These are phyloP conservation scores for Brachirus orientalis DNA, from an alignment of 2,113 vertebrate genomes.

Conservation along the genomic window DNA sequence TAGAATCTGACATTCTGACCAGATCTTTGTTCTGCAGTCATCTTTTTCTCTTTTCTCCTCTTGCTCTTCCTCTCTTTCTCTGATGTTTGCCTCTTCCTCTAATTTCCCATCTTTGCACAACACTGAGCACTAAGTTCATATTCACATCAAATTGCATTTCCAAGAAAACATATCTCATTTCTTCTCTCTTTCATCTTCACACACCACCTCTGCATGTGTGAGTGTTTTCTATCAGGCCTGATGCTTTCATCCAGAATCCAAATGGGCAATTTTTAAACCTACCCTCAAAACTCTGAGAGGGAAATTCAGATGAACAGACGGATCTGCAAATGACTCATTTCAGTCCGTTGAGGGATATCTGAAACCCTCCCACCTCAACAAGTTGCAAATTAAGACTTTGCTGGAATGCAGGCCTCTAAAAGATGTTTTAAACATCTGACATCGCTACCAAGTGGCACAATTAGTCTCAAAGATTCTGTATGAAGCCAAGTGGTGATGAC, in stretches of 20 bases:
- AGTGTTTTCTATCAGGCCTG: not conserved
- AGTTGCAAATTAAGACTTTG: constrained; percentile 10
- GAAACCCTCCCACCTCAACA: constrained; percentile 4
- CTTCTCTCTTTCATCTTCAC: not conserved
- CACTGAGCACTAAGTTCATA: not conserved
- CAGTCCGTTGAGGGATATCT: constrained; percentile 11
- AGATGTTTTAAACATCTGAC: not conserved
- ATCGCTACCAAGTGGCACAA: not conserved
- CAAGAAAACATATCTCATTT: constrained; percentile 6
- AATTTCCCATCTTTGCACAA: not conserved
- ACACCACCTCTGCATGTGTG: not conserved
- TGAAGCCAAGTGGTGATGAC: not conserved
- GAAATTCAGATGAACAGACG: constrained; percentile 18
- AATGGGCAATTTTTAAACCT: constrained; percentile 40
- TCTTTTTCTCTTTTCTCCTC: not conserved
- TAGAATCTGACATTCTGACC: too few species aligned
- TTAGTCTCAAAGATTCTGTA: constrained; percentile 9
- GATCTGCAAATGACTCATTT: constrained; percentile 22
- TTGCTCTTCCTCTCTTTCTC: not conserved
- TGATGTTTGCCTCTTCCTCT: not conserved
- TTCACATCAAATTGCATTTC: constrained; percentile 5
- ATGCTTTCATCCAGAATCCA: constrained; percentile 7
- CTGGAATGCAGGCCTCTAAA: not conserved
- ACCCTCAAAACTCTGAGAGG: not conserved
- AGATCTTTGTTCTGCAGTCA: too few species aligned